These are phyloP conservation scores for Podarcis muralis DNA, from an alignment of 2,113 vertebrate species.

Conservation along the genomic window DNA sequence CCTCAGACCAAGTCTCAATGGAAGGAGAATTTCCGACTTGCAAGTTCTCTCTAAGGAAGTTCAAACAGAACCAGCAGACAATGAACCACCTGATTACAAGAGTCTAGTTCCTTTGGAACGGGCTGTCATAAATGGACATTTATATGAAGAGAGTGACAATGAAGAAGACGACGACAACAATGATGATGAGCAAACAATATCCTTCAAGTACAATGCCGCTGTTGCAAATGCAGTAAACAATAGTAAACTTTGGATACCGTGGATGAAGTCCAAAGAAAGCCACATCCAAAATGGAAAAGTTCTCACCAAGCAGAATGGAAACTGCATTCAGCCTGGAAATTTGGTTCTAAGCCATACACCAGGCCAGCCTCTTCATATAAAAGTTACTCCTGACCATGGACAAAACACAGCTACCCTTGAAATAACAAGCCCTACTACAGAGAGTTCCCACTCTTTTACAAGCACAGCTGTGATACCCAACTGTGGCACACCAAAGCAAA, in stretches of 20 bases:
- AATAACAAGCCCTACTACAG: constrained; percentile 90
- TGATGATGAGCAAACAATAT: constrained; percentile 75
- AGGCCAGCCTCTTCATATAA: constrained; percentile 94
- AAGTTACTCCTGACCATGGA: constrained; percentile 92
- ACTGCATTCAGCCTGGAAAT: constrained; percentile 86
- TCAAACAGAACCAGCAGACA: constrained; percentile 89
- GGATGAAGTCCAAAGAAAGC: constrained; percentile 86
- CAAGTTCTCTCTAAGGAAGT: constrained; percentile 93
- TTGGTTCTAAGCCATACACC: constrained; percentile 91
- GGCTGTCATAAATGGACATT: constrained; percentile 86
- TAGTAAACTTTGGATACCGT: constrained; percentile 83
- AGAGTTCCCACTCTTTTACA: constrained; percentile 88
- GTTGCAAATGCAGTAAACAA: constrained; percentile 84
- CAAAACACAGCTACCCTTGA: constrained; percentile 93
- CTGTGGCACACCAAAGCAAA: constrained; percentile 91
- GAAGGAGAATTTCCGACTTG: constrained; percentile 91
- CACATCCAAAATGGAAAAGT: constrained; percentile 85
- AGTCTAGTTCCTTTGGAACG: constrained; percentile 82
- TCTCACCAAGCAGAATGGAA: constrained; percentile 83
- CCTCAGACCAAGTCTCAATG: constrained; percentile 86
- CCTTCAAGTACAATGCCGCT: constrained; percentile 80
- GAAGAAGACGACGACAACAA: constrained; percentile 77
- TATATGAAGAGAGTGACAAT: constrained; percentile 83
- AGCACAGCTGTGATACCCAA: constrained; percentile 96
- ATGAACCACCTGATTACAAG: constrained; percentile 82